Conservation (phyloP, 2,888 invertebrate species). For the Stenoptilia bipunctidactyla region DNA sequence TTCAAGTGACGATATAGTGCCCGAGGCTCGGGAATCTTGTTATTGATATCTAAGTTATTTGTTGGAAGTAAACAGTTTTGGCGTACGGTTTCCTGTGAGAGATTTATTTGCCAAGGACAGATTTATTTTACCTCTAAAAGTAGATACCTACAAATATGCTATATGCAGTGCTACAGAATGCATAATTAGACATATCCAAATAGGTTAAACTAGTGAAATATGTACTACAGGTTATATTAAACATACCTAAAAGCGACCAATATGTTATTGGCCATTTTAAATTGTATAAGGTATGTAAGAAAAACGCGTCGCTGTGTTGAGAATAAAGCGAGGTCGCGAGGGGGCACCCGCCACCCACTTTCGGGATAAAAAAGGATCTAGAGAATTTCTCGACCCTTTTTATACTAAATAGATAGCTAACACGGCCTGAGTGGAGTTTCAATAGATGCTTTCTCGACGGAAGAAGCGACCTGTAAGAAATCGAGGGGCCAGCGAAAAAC, state of each 20-base stretch:
- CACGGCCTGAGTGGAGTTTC: slow-evolving; percentile 71
- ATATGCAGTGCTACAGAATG: too few relatives aligned
- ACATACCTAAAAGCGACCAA: too few relatives aligned
- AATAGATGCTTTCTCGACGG: slow-evolving; percentile 68
- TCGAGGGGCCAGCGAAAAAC: slow-evolving; percentile 49
- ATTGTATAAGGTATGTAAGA: slow-evolving; percentile 2
- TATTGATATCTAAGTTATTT: not conserved
- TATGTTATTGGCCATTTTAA: not conserved
- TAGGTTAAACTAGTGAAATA: too few relatives aligned
- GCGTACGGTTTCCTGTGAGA: too few relatives aligned
- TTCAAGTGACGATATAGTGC: slow-evolving; percentile 36
- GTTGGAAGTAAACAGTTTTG: too few relatives aligned
- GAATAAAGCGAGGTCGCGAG: slow-evolving; percentile 26
- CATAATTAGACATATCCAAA: too few relatives aligned
- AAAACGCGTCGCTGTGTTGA: not conserved
- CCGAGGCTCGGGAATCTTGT: not conserved
- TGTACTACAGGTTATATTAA: too few relatives aligned
- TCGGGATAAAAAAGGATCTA: slow-evolving; percentile 64
- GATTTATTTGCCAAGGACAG: too few relatives aligned
- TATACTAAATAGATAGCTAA: slow-evolving; percentile 72
- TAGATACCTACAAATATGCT: too few relatives aligned
- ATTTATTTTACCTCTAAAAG: too few relatives aligned
- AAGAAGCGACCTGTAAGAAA: slow-evolving; percentile 67
- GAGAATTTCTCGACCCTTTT: slow-evolving; percentile 67
- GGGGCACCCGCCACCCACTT: slow-evolving; percentile 30